phyloP scores from a whole-genome alignment of 92 coral and sea anemone genomes.

The Epizoanthus rinbou region DNA sequence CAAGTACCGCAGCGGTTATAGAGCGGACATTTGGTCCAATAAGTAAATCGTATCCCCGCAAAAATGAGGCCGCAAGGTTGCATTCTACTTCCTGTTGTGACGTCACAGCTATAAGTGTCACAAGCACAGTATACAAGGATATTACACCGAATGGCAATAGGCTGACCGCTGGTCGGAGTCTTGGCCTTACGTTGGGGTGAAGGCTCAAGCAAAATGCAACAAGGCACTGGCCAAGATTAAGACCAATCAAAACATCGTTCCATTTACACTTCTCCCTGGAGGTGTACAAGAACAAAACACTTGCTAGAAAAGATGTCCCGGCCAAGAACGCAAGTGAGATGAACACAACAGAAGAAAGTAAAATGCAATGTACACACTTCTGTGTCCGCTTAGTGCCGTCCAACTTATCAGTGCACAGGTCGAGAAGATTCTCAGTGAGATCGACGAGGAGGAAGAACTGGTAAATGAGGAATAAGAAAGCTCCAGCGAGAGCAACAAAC shows the following conservation, averaged over 20 bases:
- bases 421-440: conserved; percentile 36
- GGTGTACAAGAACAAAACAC: conserved; percentile 28
- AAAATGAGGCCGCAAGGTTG: conserved; percentile 34
- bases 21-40: conserved; percentile 42
- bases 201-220: conserved; percentile 41
- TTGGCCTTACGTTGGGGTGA: conserved; percentile 51
- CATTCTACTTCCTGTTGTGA: conserved; percentile 45
- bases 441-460: conserved; percentile 51
- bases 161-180: conserved; percentile 44
- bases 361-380: background rate
- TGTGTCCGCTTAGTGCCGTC: conserved; percentile 1
- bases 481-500: conserved; percentile 38
- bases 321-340: conserved; percentile 41
- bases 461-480: conserved; percentile 40
- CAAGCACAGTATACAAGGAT: conserved; percentile 35
- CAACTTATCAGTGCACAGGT: background rate
- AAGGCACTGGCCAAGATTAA: conserved; percentile 45
- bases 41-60: conserved; percentile 15
- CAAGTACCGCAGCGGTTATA: conserved; percentile 8
- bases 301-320: conserved; percentile 25
- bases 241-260: conserved; percentile 42
- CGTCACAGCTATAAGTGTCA: conserved; percentile 36
- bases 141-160: conserved; percentile 53
- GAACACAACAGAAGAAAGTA: background rate
- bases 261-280: conserved; percentile 50